A percentile compares a stretch with the other conserved stretches of the same genome.
Conservation (phyloP, 2,113 vertebrate genomes). For the Saimiri boliviensis region DNA sequence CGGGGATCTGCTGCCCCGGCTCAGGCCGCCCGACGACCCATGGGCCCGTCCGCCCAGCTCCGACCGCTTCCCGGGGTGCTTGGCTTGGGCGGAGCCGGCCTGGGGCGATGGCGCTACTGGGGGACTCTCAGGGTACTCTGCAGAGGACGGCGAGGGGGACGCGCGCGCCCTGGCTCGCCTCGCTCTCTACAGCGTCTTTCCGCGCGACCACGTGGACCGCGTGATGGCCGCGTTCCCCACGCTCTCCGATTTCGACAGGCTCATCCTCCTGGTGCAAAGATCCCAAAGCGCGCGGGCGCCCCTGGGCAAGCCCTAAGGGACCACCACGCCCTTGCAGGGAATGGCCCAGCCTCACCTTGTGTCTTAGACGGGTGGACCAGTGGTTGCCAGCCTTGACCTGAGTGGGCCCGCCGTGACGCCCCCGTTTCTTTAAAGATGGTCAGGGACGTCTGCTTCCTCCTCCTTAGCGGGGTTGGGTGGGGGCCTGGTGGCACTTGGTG, state of each 20-base stretch:
- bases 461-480: no score
- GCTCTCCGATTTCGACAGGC: conserved; percentile 72
- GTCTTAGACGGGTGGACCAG: accelerated
- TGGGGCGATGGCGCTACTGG: background rate
- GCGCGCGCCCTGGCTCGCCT: background rate
- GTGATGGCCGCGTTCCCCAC: conserved; percentile 77
- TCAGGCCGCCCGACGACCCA: accelerated
- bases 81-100: background rate
- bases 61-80: accelerated
- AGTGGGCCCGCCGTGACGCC: accelerated
- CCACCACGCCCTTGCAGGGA: accelerated
- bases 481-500: background rate
- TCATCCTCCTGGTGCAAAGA: conserved; percentile 79
- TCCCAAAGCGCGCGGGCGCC: conserved; percentile 4
- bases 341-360: background rate
- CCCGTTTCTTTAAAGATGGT: background rate
- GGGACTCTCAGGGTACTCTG: background rate
- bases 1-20: accelerated
- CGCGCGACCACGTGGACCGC: conserved; percentile 75
- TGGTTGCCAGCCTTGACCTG: background rate
- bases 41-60: background rate
- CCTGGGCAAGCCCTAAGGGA: background rate
- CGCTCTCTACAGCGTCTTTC: conserved; percentile 82
- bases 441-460: background rate
- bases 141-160: background rate